phyloP scores from a whole-genome alignment of 2,113 vertebrate genomes.

The Himantopus leucocephalus region DNA sequence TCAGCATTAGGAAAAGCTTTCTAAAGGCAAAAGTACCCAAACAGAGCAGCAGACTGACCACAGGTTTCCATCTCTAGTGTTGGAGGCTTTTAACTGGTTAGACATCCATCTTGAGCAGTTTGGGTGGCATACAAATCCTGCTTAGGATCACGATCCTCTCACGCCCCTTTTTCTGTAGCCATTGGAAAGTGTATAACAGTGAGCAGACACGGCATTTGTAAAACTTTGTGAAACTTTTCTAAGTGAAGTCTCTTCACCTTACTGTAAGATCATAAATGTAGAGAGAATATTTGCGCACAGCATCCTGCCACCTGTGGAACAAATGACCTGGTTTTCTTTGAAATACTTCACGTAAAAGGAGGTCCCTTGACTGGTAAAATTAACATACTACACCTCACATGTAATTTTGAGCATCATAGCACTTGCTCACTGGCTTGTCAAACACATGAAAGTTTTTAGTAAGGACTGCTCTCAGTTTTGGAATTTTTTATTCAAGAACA shows the following conservation, averaged over 20 bases:
- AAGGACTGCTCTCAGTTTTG: background rate
- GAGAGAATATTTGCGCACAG: background rate
- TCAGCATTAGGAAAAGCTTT: background rate
- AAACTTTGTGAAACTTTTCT: background rate
- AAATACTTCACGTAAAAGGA: background rate
- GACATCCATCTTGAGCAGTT: background rate
- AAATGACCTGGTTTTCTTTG: slow-evolving; percentile 6
- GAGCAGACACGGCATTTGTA: background rate
- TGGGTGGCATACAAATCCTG: background rate
- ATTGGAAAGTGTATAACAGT: background rate
- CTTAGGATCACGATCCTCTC: background rate
- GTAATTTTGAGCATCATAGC: background rate
- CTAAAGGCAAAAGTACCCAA: background rate
- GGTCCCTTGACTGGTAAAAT: background rate
- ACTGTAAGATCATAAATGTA: background rate
- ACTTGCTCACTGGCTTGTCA: background rate
- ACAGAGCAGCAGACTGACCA: background rate
- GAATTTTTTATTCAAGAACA: background rate
- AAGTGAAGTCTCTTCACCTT: background rate
- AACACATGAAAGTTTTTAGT: background rate
- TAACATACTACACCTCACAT: background rate
- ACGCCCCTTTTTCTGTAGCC: background rate
- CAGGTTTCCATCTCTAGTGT: background rate
- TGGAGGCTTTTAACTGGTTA: background rate
- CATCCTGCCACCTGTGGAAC: background rate